Evolutionary conservation across 2,113 vertebrate species (phyloP).

Genomic region (Manacus vitellinus): DNA sequence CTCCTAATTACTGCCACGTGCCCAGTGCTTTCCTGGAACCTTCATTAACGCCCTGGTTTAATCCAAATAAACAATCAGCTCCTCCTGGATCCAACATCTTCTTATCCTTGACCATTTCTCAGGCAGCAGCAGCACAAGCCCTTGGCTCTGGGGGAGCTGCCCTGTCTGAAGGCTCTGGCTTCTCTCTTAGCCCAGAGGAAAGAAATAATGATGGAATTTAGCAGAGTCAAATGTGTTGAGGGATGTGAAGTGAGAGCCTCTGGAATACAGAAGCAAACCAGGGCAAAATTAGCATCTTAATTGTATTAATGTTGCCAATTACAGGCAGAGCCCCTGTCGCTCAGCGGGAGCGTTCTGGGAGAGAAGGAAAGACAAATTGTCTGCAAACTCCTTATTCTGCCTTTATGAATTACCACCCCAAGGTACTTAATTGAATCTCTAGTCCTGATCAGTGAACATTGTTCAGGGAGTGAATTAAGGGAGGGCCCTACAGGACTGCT

Average conservation of each 20-base stretch:
- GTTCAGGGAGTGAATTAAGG: constrained; percentile 45
- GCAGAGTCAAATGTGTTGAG: not conserved
- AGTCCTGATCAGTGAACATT: constrained; percentile 47
- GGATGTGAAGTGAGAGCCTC: constrained; percentile 4
- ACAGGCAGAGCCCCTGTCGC: not conserved
- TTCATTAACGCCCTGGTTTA: not conserved
- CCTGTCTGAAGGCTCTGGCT: not conserved
- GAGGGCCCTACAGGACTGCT: constrained; percentile 46
- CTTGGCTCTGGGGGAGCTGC: not conserved
- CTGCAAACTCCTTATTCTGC: constrained; percentile 43
- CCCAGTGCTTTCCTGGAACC: not conserved
- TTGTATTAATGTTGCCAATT: constrained; percentile 64
- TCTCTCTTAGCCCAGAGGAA: constrained; percentile 3
- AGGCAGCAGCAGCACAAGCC: not conserved
- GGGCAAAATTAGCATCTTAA: constrained; percentile 60
- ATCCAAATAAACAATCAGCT: not conserved
- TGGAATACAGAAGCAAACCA: not conserved
- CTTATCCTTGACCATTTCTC: not conserved
- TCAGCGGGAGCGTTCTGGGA: constrained; percentile 44
- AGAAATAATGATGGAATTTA: constrained; percentile 50
- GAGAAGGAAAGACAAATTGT: constrained; percentile 52
- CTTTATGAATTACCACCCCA: constrained; percentile 52
- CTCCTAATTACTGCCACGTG: not conserved
- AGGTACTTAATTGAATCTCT: constrained; percentile 54
- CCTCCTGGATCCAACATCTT: not conserved